A percentile compares a stretch with the other conserved stretches of the same genome.
Conservation (phyloP, 1,140 invertebrate species). For the Sitophilus oryzae region DNA sequence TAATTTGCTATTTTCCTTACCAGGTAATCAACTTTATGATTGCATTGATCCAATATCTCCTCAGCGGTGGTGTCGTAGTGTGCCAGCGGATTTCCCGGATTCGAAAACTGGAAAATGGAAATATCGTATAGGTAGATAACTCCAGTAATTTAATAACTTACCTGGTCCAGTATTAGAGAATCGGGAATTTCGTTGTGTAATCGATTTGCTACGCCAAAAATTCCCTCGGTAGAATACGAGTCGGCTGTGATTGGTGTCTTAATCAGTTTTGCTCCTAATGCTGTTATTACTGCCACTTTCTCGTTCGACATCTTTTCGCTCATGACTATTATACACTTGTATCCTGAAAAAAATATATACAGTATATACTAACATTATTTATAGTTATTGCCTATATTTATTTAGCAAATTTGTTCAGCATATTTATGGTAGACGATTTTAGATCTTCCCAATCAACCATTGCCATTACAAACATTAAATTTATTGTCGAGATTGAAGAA, state of each 20-base stretch:
- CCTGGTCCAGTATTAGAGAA: slow-evolving; percentile 92
- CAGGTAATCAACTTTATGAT: slow-evolving; percentile 76
- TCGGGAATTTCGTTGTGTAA: slow-evolving; percentile 82
- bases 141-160: too few species aligned
- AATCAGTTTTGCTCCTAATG: slow-evolving; percentile 92
- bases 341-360: too few species aligned
- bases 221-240: slow-evolving; percentile 82
- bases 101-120: slow-evolving; percentile 64
- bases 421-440: too few species aligned
- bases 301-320: slow-evolving; percentile 99
- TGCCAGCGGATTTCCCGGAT: slow-evolving; percentile 83
- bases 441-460: too few species aligned
- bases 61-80: slow-evolving; percentile 89
- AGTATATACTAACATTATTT: too few species aligned
- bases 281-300: slow-evolving; percentile 81
- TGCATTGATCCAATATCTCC: slow-evolving; percentile 78
- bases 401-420: too few species aligned
- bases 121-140: not conserved
- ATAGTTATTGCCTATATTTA: too few species aligned
- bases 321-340: slow-evolving; percentile 96
- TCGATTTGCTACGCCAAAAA: slow-evolving; percentile 84
- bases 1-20: too few species aligned
- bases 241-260: slow-evolving; percentile 89
- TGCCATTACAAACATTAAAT: too few species aligned
- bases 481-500: too few species aligned